Percentiles rank a stretch among this genome's conserved stretches.
phyloP scores from a whole-genome alignment of 2,888 invertebrate species.

The Polymixis lichenea region DNA sequence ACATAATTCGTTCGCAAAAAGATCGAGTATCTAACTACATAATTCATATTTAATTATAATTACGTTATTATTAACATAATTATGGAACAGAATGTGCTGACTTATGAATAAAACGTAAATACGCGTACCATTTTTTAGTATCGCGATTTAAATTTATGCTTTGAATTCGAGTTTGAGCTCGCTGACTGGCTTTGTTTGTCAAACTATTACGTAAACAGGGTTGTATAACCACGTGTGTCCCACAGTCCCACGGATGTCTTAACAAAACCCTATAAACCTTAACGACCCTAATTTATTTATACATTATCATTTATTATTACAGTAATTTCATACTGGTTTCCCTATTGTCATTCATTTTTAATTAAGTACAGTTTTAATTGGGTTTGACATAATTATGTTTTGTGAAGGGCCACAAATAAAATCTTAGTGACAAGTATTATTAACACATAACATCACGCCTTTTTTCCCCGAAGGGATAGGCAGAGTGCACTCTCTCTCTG shows the following conservation, averaged over 20 bases:
- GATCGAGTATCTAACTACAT: neutral
- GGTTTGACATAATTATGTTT: neutral
- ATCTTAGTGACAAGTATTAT: neutral
- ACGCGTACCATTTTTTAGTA: neutral
- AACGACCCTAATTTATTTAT: neutral
- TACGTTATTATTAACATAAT: slow-evolving; percentile 2
- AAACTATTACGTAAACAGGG: neutral
- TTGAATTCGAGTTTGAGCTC: too few species aligned
- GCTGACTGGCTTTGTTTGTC: neutral
- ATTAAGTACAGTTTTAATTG: slow-evolving; percentile 8
- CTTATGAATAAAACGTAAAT: neutral
- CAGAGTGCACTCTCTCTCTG: too few species aligned
- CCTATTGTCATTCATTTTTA: slow-evolving; percentile 1
- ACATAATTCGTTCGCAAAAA: neutral
- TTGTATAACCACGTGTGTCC: neutral
- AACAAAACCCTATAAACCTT: slow-evolving; percentile 19
- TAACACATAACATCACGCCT: too few species aligned
- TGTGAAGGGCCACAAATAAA: neutral
- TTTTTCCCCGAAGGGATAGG: too few species aligned
- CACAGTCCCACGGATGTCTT: neutral
- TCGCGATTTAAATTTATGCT: too few species aligned
- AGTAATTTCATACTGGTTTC: neutral
- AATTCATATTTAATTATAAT: slow-evolving; percentile 11
- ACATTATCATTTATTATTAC: neutral
- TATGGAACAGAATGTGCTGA: neutral